phyloP scores from a whole-genome alignment of 1,140 invertebrate genomes.

The Eulimnadia texana region DNA sequence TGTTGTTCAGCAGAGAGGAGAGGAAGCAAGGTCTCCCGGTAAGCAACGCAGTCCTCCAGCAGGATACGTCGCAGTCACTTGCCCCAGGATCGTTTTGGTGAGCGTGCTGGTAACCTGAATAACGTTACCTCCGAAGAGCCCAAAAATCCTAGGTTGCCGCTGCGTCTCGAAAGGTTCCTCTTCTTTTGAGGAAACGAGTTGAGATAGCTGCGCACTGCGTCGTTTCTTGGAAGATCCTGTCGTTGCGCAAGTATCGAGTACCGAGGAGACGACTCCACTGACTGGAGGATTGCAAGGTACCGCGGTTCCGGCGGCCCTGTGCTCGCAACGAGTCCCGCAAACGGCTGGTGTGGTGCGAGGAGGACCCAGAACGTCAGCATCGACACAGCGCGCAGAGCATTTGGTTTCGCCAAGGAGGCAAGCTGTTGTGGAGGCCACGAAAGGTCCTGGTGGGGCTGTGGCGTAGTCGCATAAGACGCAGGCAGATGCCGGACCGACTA shows the following conservation, averaged over 20 bases:
- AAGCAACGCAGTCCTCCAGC: neutral
- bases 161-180: neutral
- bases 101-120: neutral
- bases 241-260: neutral
- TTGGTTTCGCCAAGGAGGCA: neutral
- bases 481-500: neutral
- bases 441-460: neutral
- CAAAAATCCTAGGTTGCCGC: neutral
- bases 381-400: neutral
- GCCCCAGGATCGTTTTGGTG: neutral
- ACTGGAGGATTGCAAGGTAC: neutral
- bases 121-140: neutral
- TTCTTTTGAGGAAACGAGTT: neutral
- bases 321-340: neutral
- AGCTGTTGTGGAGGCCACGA: neutral
- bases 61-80: neutral
- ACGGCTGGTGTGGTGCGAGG: neutral
- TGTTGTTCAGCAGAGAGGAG: neutral
- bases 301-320: neutral
- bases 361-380: neutral
- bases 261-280: neutral
- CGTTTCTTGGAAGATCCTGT: neutral
- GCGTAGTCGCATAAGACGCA: neutral
- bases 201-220: neutral
- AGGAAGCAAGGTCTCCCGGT: neutral